Evolutionary conservation across 2,888 invertebrate species (phyloP).

Genomic region (Pelosia muscerda): DNA sequence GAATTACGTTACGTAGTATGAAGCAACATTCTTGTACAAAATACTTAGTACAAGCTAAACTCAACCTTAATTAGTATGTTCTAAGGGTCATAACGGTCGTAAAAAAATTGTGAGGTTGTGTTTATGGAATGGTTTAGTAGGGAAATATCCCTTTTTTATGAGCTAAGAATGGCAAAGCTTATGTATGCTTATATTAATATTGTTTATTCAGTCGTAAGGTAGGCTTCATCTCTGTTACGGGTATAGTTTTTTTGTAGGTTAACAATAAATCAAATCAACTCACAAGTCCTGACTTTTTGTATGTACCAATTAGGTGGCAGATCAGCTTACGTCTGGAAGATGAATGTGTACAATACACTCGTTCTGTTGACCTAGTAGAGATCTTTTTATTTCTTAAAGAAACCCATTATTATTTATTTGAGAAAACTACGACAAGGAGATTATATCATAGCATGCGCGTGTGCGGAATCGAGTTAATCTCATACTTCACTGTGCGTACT

Average conservation of each 20-base stretch:
- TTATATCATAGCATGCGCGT: not conserved
- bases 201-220: constrained; percentile 71
- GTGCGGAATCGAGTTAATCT: no score
- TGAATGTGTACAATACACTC: no score
- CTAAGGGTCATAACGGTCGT: constrained; percentile 42
- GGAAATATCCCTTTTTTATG: constrained; percentile 84
- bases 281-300: not conserved
- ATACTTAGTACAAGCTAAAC: constrained; percentile 26
- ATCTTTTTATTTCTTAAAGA: no score
- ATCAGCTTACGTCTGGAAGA: not conserved
- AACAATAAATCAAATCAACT: constrained; percentile 17
- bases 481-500: no score
- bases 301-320: constrained; percentile 3
- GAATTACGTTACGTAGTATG: constrained; percentile 74
- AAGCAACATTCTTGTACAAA: constrained; percentile 36
- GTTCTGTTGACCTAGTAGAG: no score
- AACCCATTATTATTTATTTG: not conserved
- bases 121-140: constrained; percentile 81
- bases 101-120: constrained; percentile 62
- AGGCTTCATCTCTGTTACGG: constrained; percentile 50
- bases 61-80: constrained; percentile 30
- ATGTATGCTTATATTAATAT: constrained; percentile 79
- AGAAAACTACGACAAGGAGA: not conserved
- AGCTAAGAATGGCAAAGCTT: constrained; percentile 81
- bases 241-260: constrained; percentile 46